Base-by-base conservation (phyloP, 2,113 vertebrate genomes). In the Columba livia region DNA sequence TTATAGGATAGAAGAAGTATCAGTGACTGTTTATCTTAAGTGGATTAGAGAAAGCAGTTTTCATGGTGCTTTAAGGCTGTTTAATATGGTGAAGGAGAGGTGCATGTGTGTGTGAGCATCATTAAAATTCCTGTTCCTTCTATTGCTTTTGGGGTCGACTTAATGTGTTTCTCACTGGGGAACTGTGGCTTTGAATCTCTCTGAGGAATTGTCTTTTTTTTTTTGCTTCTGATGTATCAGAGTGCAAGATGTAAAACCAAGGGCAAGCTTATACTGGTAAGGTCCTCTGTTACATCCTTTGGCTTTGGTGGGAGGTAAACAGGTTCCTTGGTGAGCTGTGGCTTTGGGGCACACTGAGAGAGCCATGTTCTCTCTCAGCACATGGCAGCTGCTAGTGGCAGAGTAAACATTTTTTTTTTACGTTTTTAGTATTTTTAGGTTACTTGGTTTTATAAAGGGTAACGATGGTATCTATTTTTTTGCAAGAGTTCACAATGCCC, bases 351-450 rank as follows among this genome's bases (percentile, higher is more conserved):
- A 11, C 2, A 1, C 15, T 56, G 12, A 12, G 47, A 61, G 31
- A 50, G 9, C 21, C 23, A 2, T 0, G 0, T 70, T 86, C 4
- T 70, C 6, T 42, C 42, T 17, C 51, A 65, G 34, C 9, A 25
- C 0, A 0, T n/a, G 40, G 57, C 11, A 16, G 14, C 9, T 91
- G 51, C 9, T 40, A 51, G 51, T 18, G n/a, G 12, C 60, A 57
- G 32, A 17, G 11, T 36, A 32, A 87, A n/a, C 1, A 2, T 17
- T 18, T 18, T 34, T 84, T 65, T 58, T 31, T 42, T 78, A 14
- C 15, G 15, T 40, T 74, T 79, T 47, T 36, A 29, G 17, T 20
- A 11, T 18, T 57, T 91, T 58, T 32, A 20, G 9, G 11, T 40
- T 84, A 24, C 34, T 85, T 66, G 10, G 4, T 5, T 72, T 74